Evolutionary conservation across 2,113 vertebrate species (phyloP).

Genomic region (Phrynosoma blainvillii): DNA sequence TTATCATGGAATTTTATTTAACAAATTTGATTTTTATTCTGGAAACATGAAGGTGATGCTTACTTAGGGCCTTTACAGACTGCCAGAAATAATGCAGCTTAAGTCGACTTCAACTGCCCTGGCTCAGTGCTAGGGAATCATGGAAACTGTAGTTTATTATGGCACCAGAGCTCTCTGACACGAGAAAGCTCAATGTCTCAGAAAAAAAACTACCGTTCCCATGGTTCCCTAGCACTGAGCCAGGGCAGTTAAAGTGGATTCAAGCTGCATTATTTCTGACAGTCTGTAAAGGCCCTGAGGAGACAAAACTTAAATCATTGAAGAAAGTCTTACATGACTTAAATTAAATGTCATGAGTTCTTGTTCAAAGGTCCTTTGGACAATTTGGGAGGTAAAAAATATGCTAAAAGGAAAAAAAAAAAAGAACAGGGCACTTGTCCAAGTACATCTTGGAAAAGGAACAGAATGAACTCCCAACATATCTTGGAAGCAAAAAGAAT

Average conservation of each 20-base stretch:
- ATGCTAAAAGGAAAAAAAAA: neutral
- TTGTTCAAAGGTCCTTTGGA: neutral
- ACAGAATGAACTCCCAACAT: conserved; percentile 34
- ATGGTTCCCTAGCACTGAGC: no score
- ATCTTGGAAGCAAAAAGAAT: conserved; percentile 34
- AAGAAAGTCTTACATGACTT: neutral
- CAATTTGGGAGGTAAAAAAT: conserved; percentile 24
- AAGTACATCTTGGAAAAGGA: conserved; percentile 27
- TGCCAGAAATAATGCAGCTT: no score
- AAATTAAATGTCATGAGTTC: neutral
- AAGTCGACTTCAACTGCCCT: no score
- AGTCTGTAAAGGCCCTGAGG: no score
- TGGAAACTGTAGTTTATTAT: no score
- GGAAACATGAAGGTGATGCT: neutral
- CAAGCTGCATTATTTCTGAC: no score
- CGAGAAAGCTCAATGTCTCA: no score
- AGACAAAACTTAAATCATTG: neutral
- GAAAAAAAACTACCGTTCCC: no score
- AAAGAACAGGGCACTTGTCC: conserved; percentile 25
- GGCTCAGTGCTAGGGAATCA: no score
- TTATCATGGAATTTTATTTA: neutral
- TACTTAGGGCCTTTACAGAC: neutral
- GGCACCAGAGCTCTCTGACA: no score
- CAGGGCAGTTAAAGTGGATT: no score
- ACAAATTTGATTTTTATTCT: neutral